Evolutionary conservation across 2,888 invertebrate genomes (phyloP).

Genomic region (Glomeris marginata): DNA sequence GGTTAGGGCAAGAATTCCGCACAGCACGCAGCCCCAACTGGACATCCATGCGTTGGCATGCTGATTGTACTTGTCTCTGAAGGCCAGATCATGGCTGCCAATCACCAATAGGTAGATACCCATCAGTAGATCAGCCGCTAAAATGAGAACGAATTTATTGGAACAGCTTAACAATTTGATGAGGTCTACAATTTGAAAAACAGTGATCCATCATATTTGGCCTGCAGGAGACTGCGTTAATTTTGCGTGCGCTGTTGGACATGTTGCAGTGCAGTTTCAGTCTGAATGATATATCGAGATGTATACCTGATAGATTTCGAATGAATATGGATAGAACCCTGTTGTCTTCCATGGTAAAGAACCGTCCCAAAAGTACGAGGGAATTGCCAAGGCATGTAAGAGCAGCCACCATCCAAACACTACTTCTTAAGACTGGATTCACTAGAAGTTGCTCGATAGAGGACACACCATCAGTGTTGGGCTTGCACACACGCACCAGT

Average conservation of each 20-base stretch:
- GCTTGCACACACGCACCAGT: slow-evolving; percentile 40
- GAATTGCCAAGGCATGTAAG: slow-evolving; percentile 45
- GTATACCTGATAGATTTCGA: slow-evolving; percentile 44
- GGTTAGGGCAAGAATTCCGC: slow-evolving; percentile 47
- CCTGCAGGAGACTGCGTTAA: too few relatives aligned
- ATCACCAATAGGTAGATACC: slow-evolving; percentile 48
- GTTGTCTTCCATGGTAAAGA: slow-evolving; percentile 43
- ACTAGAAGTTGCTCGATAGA: slow-evolving; percentile 43
- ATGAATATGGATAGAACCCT: slow-evolving; percentile 46
- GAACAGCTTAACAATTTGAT: too few relatives aligned
- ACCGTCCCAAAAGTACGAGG: slow-evolving; percentile 42
- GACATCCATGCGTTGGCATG: slow-evolving; percentile 46
- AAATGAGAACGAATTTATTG: too few relatives aligned
- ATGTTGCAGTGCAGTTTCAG: too few relatives aligned
- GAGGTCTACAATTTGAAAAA: too few relatives aligned
- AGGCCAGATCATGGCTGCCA: slow-evolving; percentile 43
- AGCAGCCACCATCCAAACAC: slow-evolving; percentile 46
- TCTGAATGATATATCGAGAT: background rate
- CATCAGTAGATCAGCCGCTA: slow-evolving; percentile 50
- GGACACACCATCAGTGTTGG: slow-evolving; percentile 47
- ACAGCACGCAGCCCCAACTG: slow-evolving; percentile 45
- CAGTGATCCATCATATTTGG: too few relatives aligned
- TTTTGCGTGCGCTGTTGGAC: too few relatives aligned
- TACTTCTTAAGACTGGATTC: slow-evolving; percentile 40
- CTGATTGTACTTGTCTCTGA: slow-evolving; percentile 41